These are phyloP conservation scores for Zhuqinia jingwanae DNA, from an alignment of 2,888 invertebrate genomes.

Conservation along the genomic window DNA sequence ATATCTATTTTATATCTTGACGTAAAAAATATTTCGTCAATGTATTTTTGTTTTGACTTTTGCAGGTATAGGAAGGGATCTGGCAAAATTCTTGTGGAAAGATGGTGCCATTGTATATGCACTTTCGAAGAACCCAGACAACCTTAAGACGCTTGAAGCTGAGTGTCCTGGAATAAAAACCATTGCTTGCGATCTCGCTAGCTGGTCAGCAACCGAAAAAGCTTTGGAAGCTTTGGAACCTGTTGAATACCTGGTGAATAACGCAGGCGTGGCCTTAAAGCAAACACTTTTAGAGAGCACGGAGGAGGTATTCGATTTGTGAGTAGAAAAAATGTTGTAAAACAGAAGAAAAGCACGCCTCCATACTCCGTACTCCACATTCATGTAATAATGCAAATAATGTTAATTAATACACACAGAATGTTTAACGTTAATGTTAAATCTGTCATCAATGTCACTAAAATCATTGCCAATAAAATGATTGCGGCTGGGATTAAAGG, in stretches of 20 bases:
- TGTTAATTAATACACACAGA: conserved; percentile 77
- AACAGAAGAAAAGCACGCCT: not conserved
- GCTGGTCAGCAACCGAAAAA: conserved; percentile 88
- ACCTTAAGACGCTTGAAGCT: conserved; percentile 85
- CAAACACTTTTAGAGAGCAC: conserved; percentile 87
- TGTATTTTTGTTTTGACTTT: not conserved
- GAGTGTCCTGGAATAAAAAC: conserved; percentile 85
- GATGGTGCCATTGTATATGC: conserved; percentile 87
- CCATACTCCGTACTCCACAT: no score
- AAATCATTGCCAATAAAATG: conserved; percentile 89
- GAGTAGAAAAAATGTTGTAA: not conserved
- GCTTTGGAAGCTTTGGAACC: conserved; percentile 84
- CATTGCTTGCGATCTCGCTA: conserved; percentile 86
- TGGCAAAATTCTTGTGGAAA: conserved; percentile 52
- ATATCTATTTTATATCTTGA: not conserved
- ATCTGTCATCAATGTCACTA: conserved; percentile 91
- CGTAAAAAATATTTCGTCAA: not conserved
- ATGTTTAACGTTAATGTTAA: conserved; percentile 89
- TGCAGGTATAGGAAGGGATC: conserved; percentile 86
- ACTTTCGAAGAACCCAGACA: conserved; percentile 86
- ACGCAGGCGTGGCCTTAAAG: conserved; percentile 89
- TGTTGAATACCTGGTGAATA: conserved; percentile 93
- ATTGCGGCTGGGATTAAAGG: conserved; percentile 87
- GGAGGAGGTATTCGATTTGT: conserved; percentile 88
- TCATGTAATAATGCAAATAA: not conserved